Percentiles rank a stretch among this genome's conserved stretches.
phyloP scores from a whole-genome alignment of 2,797 vertebrate species.

The Octomys mimax region DNA sequence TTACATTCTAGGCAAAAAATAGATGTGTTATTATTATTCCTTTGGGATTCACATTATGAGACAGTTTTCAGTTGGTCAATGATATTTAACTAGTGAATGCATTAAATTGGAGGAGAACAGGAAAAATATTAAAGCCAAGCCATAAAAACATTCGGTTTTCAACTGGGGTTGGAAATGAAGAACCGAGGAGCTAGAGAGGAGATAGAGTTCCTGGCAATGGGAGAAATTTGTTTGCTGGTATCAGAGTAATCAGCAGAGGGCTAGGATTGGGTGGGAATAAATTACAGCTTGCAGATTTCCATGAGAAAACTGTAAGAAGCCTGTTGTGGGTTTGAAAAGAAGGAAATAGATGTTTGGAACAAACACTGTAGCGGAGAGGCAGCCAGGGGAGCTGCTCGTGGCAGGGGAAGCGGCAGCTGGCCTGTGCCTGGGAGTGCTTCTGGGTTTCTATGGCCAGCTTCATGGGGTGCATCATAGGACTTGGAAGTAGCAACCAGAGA shows the following conservation, averaged over 20 bases:
- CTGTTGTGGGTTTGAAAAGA: background rate
- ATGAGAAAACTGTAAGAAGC: background rate
- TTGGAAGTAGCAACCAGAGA: background rate
- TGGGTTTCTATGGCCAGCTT: background rate
- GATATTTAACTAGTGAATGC: constrained; percentile 55
- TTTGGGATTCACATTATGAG: constrained; percentile 42
- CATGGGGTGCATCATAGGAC: background rate
- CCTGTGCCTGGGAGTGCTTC: rapidly evolving
- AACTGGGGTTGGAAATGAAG: constrained; percentile 16
- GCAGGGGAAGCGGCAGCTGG: background rate
- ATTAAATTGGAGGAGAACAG: constrained; percentile 50
- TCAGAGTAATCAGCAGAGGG: background rate
- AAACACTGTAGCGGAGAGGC: background rate
- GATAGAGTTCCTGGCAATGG: background rate
- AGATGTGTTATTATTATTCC: background rate
- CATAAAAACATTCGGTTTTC: constrained; percentile 45
- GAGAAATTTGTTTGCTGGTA: background rate
- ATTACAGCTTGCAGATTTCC: constrained; percentile 21
- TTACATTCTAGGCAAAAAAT: background rate
- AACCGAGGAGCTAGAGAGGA: constrained; percentile 45
- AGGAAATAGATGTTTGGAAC: background rate
- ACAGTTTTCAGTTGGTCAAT: constrained; percentile 47
- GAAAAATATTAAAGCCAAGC: constrained; percentile 53
- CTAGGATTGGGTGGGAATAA: background rate
- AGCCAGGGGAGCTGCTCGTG: background rate